These are phyloP conservation scores for Drosophila trapezifrons DNA, from an alignment of 1,140 invertebrate species.

Conservation along the genomic window DNA sequence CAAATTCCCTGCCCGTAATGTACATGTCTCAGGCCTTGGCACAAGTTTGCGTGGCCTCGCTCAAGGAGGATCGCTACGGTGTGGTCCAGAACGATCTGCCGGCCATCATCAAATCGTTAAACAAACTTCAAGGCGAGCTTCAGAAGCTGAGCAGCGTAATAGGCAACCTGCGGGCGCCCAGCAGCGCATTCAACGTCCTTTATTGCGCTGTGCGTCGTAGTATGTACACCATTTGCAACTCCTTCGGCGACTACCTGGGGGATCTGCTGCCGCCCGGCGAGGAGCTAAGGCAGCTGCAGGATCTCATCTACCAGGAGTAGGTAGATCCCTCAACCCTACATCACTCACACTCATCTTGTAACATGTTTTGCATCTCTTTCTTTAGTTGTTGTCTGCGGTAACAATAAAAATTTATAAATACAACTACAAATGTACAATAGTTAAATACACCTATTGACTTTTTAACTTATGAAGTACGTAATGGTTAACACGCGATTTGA, in stretches of 20 bases:
- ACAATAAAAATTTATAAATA: slow-evolving; percentile 82
- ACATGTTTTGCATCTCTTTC: slow-evolving; percentile 53
- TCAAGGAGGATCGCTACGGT: slow-evolving; percentile 91
- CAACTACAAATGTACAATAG: slow-evolving; percentile 67
- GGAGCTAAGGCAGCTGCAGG: slow-evolving; percentile 85
- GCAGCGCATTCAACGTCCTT: slow-evolving; percentile 86
- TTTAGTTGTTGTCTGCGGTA: slow-evolving; percentile 63
- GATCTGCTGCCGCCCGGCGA: slow-evolving; percentile 87
- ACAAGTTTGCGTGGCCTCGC: slow-evolving; percentile 87
- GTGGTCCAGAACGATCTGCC: slow-evolving; percentile 91
- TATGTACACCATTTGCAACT: slow-evolving; percentile 89
- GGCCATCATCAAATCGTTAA: slow-evolving; percentile 87
- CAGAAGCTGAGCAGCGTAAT: slow-evolving; percentile 89
- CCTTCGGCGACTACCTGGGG: slow-evolving; percentile 88
- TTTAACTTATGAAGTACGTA: slow-evolving; percentile 62
- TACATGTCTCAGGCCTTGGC: slow-evolving; percentile 90
- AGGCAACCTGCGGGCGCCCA: slow-evolving; percentile 86
- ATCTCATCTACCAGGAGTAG: slow-evolving; percentile 85
- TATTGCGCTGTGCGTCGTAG: slow-evolving; percentile 88
- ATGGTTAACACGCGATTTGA: slow-evolving; percentile 58
- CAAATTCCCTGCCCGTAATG: slow-evolving; percentile 88
- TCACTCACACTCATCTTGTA: slow-evolving; percentile 33
- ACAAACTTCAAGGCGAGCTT: slow-evolving; percentile 88
- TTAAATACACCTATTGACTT: slow-evolving; percentile 67
- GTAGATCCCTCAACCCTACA: slow-evolving; percentile 11